Conservation (phyloP, 1,140 invertebrate species). For the Saccostrea glomerata region DNA sequence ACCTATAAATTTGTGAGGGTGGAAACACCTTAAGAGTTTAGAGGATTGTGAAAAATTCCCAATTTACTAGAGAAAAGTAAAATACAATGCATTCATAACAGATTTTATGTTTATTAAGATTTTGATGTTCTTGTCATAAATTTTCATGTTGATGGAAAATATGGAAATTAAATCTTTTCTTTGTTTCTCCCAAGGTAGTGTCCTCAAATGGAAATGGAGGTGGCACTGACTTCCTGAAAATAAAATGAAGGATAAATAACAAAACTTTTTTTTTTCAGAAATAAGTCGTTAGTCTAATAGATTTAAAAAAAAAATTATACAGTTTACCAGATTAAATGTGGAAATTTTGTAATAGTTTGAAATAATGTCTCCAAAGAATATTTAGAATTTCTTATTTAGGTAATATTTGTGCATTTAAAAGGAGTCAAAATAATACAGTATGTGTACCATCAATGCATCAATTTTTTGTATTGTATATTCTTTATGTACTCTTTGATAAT, state of each 20-base stretch:
- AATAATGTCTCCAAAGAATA: too few species aligned
- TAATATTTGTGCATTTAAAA: too few species aligned
- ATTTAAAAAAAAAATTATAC: too few species aligned
- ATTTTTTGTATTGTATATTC: too few species aligned
- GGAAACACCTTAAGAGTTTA: neutral
- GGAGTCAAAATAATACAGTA: too few species aligned
- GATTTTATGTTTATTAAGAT: neutral
- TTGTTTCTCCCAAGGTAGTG: neutral
- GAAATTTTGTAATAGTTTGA: too few species aligned
- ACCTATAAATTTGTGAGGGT: too few species aligned
- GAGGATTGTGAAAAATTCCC: neutral
- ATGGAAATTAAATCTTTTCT: neutral
- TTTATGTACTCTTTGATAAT: neutral
- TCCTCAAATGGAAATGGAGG: slow-evolving; percentile 8
- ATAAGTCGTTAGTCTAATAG: too few species aligned
- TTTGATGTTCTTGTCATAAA: neutral
- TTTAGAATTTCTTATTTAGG: too few species aligned
- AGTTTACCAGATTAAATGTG: too few species aligned
- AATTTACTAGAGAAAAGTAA: neutral
- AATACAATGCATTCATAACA: neutral
- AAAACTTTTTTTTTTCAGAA: too few species aligned
- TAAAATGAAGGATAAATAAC: neutral
- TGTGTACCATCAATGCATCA: too few species aligned
- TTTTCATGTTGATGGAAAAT: neutral
- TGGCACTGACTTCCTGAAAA: neutral